Evolutionary conservation across 2,888 invertebrate species (phyloP), one percentile per base, ranked within the genome.

Genomic region (Melanotus villosus): DNA sequence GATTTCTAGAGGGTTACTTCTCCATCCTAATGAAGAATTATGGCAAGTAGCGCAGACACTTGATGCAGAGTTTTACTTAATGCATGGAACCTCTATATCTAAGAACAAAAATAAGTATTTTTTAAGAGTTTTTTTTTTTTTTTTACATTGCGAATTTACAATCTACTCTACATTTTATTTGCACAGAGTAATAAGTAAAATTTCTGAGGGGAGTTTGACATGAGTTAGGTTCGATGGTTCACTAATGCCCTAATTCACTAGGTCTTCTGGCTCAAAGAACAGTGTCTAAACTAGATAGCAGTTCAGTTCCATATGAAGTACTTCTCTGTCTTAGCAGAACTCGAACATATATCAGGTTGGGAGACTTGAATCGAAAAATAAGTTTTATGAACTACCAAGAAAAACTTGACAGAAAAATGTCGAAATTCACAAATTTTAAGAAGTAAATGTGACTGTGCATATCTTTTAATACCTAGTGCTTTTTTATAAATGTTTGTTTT

Each of bases 1-100:
- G 43, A 65, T 71, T 65, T 71, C 71, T 26, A 71, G 62, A 56
- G 65, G 60, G 43, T 60, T 47, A 56, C 59, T 71, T 21, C 26
- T 65, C 47, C 52, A 65, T 19, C 60, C 68, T 45, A 69, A 65
- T 58, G 56, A 65, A n/a, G n/a, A n/a, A n/a, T n/a, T n/a, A n/a
- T n/a, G n/a, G n/a, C 38, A 71, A 64, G 60, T 58, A 34, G 67
- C 68, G 6, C 16, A 26, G 18, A 36, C 6, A 10, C 57, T 57
- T 2, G 57, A 57, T n/a, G n/a, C n/a, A n/a, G n/a, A n/a, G n/a
- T n/a, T n/a, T n/a, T n/a, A n/a, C n/a, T n/a, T n/a, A n/a, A 57
- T 57, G 36, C 70, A 66, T 70, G 45, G 56, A 9, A 58, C 34
- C 32, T 70, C 67, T 41, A 64, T 70, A 23, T 58, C 52, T 41